Evolutionary conservation across 2,797 vertebrate genomes (phyloP), one percentile per base, ranked within the genome.

Genomic region (Manis javanica): DNA sequence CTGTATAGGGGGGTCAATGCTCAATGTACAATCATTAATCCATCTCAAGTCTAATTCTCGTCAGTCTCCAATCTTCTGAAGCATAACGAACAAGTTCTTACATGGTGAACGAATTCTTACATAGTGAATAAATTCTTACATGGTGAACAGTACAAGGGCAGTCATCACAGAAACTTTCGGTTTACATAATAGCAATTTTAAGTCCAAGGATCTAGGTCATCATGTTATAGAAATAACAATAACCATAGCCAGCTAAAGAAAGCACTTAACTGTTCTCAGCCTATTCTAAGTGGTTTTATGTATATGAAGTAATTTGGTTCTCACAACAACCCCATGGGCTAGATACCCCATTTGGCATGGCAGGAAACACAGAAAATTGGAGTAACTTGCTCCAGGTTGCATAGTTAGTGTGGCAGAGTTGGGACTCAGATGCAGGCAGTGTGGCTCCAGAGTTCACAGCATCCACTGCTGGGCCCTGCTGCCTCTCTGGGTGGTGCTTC

Each of bases 211-310:
- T 90, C 66, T 87, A 11, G 49, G 46, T 83, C 37, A 69, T 69
- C 69, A 66, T 57, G 42, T 9, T 39, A 3, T 96, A 91, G 91
- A 92, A 91, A 90, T 83, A 87, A 68, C 53, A 85, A 26, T 55
- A 68, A 71, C 18, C 59, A n/a, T 59, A 86, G 37, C 66, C 29
- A 71, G 49, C 31, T 84, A 68, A 64, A 69, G 63, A 18, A 61
- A 95, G 5, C 74, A 59, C 37, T 64, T 55, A 57, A 23, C 79
- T 14, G 68, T 46, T 78, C 13, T 84, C 12, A 68, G 39, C 24
- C 26, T 90, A 34, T 87, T 83, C 74, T 78, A 78, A 91, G 46
- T 63, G 26, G 16, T 31, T 86, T 46, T 94, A 59, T 14, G 0
- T 83, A 23, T 29, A 49, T 87, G 57, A 84, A 87, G 29, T 74